phyloP scores from a whole-genome alignment of 2,113 vertebrate genomes.

The Oxygymnocypris stewartii region DNA sequence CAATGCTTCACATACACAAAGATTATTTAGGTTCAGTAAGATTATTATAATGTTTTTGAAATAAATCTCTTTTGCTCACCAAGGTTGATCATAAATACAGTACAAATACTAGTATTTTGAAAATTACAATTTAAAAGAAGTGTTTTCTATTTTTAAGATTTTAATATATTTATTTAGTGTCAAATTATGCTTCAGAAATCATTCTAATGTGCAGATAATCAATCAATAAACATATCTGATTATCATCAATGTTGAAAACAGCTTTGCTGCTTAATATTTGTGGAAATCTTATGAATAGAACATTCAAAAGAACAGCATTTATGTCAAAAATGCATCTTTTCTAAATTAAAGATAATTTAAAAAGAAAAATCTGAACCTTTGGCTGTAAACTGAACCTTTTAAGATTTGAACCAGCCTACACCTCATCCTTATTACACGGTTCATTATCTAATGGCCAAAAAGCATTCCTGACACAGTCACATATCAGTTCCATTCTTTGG shows the following conservation, averaged over 20 bases:
- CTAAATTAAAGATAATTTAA: background rate
- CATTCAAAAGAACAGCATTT: background rate
- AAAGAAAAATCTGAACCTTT: background rate
- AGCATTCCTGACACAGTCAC: background rate
- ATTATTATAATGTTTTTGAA: background rate
- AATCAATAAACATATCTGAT: background rate
- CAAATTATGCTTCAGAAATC: background rate
- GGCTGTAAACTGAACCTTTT: background rate
- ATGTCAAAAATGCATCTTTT: background rate
- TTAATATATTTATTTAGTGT: background rate
- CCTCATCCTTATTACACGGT: background rate
- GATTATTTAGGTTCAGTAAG: background rate
- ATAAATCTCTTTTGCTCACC: background rate
- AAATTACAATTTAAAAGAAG: no score
- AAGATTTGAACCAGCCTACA: background rate
- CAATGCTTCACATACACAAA: background rate
- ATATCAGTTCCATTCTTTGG: background rate
- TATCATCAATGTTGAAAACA: background rate
- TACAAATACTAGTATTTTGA: no score
- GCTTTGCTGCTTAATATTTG: no score
- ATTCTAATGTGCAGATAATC: background rate
- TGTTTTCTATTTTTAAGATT: background rate
- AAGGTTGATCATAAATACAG: background rate
- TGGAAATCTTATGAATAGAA: background rate
- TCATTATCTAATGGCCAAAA: background rate